Evolutionary conservation across 2,113 vertebrate species (phyloP), one percentile per base, ranked within the genome.

Genomic region (Nansenia antarctica): DNA sequence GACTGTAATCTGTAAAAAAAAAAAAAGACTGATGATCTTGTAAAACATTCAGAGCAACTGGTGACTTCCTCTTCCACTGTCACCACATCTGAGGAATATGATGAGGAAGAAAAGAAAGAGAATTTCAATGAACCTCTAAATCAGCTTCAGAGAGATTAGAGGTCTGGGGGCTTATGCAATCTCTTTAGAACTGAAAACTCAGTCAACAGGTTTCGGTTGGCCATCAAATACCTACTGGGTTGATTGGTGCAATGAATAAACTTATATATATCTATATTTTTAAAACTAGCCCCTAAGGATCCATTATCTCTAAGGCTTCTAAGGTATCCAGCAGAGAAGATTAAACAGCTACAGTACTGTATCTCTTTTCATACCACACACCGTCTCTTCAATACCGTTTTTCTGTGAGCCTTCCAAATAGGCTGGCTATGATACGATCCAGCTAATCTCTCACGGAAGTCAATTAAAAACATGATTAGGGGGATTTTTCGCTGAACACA

Each of bases 41-140:
- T 83, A 72, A 81, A 85, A 87, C 81, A 87, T 84, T 88, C 80
- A 85, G 77, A 74, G 72, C 69, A 79, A 52, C 62, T 72, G 81
- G 80, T 70, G 69, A 67, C 72, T 62, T 76, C 59, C 74, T 61
- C 72, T 71, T 45, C 47, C 62, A 57, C 80, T 27, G 82, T 78
- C 82, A 66, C 75, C 57, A 53, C 67, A 77, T 77, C 65, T 73
- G 72, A 85, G 63, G 67, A 47, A 4, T 68, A 34, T n/a, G 47
- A 34, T n/a, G 47, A 66, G 68, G 62, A 60, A 69, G n/a, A 34
- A 12, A 20, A 61, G 26, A 67, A 9, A 29, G 53, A 67, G 69
- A 62, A 61, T 11, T 72, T 27, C 35, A 47, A 65, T 45, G 66
- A 66, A 65, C 58, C 53, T 8, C 34, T 67, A 4, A 5, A 15